Conservation (phyloP, 2,113 vertebrate species). For the Sitta europaea region DNA sequence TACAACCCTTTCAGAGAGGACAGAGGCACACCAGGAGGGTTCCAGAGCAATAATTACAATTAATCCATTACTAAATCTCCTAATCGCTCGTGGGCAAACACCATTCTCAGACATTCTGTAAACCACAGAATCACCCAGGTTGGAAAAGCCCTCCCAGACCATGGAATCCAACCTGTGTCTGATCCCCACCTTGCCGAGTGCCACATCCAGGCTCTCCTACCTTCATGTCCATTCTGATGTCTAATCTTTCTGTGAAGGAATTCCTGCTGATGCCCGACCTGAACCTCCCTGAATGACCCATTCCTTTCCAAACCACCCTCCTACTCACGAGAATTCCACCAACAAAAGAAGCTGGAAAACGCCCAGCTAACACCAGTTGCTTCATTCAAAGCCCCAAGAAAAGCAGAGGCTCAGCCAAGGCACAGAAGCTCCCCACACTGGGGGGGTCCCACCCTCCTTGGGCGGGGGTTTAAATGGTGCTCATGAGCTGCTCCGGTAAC, state of each 20-base stretch:
- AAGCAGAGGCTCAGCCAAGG: background rate
- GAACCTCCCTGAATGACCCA: background rate
- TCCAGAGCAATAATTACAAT: background rate
- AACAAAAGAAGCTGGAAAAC: background rate
- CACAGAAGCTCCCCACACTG: rapidly evolving
- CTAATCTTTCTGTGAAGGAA: rapidly evolving
- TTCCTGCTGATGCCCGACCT: background rate
- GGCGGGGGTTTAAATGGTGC: background rate
- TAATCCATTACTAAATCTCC: background rate
- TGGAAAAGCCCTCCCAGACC: background rate
- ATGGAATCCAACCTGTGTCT: background rate
- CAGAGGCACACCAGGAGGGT: background rate
- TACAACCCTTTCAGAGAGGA: background rate
- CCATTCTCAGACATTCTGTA: background rate
- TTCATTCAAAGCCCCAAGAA: background rate
- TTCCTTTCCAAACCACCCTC: background rate
- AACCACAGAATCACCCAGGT: background rate
- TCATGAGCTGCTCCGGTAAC: background rate
- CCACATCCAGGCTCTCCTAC: background rate
- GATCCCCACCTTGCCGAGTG: background rate
- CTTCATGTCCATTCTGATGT: rapidly evolving
- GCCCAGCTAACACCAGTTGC: background rate
- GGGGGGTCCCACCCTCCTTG: background rate
- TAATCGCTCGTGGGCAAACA: background rate
- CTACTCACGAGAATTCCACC: background rate